These are phyloP conservation scores for Cyprinodon variegatus DNA, from an alignment of 2,113 vertebrate species.

Conservation along the genomic window DNA sequence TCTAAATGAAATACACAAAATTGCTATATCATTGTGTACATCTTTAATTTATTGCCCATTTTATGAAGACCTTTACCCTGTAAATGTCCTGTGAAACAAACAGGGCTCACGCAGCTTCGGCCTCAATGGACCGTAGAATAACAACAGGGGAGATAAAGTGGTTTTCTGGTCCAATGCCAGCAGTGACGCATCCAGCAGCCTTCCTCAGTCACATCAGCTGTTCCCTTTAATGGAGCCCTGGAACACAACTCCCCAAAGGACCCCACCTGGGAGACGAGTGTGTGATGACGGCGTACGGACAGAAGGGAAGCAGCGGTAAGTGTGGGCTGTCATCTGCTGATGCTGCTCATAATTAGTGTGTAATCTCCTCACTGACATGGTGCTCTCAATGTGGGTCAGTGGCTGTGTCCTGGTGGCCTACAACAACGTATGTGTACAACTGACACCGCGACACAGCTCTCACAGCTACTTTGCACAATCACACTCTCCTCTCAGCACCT, in stretches of 20 bases:
- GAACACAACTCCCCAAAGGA: slow-evolving; percentile 23
- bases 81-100: slow-evolving; percentile 40
- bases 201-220: slow-evolving; percentile 64
- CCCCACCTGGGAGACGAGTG: slow-evolving; percentile 49
- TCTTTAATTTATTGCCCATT: neutral
- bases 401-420: slow-evolving; percentile 25
- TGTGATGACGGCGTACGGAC: slow-evolving; percentile 35
- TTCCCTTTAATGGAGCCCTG: slow-evolving; percentile 47
- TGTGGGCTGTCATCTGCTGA: slow-evolving; percentile 40
- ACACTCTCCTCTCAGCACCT: slow-evolving; percentile 56
- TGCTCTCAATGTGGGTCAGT: slow-evolving; percentile 40
- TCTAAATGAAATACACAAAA: neutral
- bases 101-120: slow-evolving; percentile 51
- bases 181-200: slow-evolving; percentile 36
- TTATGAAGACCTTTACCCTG: slow-evolving; percentile 4
- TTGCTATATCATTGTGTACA: neutral
- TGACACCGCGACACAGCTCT: slow-evolving; percentile 39
- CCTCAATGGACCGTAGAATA: slow-evolving; percentile 44
- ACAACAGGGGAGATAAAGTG: slow-evolving; percentile 63
- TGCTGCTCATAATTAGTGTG: slow-evolving; percentile 42
- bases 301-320: slow-evolving; percentile 31
- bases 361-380: slow-evolving; percentile 34
- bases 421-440: slow-evolving; percentile 24
- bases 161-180: slow-evolving; percentile 65
- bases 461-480: slow-evolving; percentile 48